phyloP scores from a whole-genome alignment of 2,797 vertebrate genomes.

The Coendou prehensilis region DNA sequence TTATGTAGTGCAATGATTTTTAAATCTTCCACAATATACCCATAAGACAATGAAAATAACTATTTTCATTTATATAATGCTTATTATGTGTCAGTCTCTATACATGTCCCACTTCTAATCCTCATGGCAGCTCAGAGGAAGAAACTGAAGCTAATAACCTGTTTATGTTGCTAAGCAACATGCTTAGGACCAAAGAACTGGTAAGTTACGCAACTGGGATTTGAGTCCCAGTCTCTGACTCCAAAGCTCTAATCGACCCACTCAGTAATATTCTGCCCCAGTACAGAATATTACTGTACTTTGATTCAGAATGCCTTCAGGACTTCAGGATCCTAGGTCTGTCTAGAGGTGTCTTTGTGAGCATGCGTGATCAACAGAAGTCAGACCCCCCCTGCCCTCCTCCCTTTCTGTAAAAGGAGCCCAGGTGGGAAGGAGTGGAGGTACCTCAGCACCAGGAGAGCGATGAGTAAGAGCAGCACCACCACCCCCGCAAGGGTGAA shows the following conservation, averaged over 20 bases:
- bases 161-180: background rate
- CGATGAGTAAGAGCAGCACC: conserved; percentile 92
- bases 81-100: background rate
- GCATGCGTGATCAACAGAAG: background rate
- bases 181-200: background rate
- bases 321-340: background rate
- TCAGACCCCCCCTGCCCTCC: fast-evolving
- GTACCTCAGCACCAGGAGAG: conserved; percentile 96
- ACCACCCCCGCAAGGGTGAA: conserved; percentile 93
- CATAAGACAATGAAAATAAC: background rate
- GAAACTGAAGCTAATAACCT: background rate
- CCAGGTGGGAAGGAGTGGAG: background rate
- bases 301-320: background rate
- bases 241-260: background rate
- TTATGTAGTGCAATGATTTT: background rate
- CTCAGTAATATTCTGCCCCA: too few relatives aligned
- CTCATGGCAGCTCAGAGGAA: background rate
- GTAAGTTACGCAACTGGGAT: background rate
- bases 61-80: background rate
- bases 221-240: background rate
- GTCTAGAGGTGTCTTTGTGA: background rate
- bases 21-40: background rate
- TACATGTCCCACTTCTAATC: background rate
- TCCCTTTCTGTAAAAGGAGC: background rate
- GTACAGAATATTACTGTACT: too few relatives aligned